These are phyloP conservation scores for Lucilia sericata DNA, from an alignment of 1,140 invertebrate genomes.

Conservation along the genomic window DNA sequence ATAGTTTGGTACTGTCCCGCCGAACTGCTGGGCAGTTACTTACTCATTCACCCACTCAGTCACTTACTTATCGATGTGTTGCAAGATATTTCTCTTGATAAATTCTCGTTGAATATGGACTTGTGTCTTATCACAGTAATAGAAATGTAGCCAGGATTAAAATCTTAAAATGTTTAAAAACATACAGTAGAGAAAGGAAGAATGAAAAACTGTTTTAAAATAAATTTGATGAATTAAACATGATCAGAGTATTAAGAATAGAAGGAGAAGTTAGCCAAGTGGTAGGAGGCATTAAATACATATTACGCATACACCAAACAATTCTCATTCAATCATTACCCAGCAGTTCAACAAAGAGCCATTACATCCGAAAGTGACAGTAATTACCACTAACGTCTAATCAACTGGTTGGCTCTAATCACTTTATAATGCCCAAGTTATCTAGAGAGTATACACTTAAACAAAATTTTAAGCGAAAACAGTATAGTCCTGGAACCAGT, in stretches of 20 bases:
- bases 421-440: not conserved
- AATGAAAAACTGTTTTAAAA: not conserved
- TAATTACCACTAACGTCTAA: too few relatives aligned
- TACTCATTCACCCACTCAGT: not conserved
- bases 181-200: not conserved
- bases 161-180: not conserved
- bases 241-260: not conserved
- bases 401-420: too few relatives aligned
- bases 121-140: not conserved
- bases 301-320: not conserved
- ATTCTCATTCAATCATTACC: not conserved
- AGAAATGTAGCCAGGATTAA: not conserved
- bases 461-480: too few relatives aligned
- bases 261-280: not conserved
- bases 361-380: too few relatives aligned
- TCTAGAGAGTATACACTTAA: not conserved
- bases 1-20: too few relatives aligned
- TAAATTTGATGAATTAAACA: slow-evolving; percentile 32
- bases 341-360: too few relatives aligned
- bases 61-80: too few relatives aligned
- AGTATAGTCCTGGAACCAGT: too few relatives aligned
- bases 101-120: too few relatives aligned
- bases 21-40: too few relatives aligned
- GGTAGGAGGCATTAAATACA: not conserved
- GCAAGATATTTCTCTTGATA: too few relatives aligned